Evolutionary conservation across 1,140 invertebrate species (phyloP).

Genomic region (Drosophila persimilis): DNA sequence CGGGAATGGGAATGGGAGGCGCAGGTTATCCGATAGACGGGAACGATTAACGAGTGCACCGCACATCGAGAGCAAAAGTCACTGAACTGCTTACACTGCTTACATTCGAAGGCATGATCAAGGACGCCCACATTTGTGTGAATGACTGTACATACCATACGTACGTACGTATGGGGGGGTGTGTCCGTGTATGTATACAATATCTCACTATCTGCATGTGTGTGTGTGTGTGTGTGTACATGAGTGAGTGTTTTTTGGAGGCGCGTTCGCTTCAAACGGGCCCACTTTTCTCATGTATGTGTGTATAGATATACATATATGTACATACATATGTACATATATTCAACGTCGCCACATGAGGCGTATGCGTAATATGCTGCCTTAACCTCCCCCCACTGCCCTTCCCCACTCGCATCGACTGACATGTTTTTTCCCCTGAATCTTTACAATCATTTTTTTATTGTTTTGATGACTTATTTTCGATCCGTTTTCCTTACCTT

Average conservation of each 20-base stretch:
- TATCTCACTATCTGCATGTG: conserved; percentile 28
- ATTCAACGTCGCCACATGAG: conserved; percentile 46
- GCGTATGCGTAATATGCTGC: conserved; percentile 65
- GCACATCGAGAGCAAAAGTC: conserved; percentile 34
- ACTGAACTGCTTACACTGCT: conserved; percentile 21
- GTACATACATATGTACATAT: too few species aligned
- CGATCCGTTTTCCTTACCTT: conserved; percentile 52
- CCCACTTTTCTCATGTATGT: conserved; percentile 44
- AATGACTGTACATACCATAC: not conserved
- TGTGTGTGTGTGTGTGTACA: conserved; percentile 8
- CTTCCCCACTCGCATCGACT: conserved; percentile 6
- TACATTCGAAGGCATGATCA: conserved; percentile 38
- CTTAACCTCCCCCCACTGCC: conserved; percentile 12
- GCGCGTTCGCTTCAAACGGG: conserved; percentile 59
- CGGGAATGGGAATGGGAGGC: not conserved
- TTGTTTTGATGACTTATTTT: conserved; percentile 51
- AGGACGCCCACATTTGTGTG: conserved; percentile 37
- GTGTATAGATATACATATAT: conserved; percentile 2
- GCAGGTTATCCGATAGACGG: too few species aligned
- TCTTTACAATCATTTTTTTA: conserved; percentile 60
- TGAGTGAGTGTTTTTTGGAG: conserved; percentile 53
- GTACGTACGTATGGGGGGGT: conserved; percentile 21
- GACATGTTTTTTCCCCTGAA: conserved; percentile 36
- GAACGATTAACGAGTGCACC: not conserved
- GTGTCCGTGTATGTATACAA: conserved; percentile 18